Conservation (phyloP, 2,888 invertebrate genomes). For the Omphaloscelis lunosa region DNA sequence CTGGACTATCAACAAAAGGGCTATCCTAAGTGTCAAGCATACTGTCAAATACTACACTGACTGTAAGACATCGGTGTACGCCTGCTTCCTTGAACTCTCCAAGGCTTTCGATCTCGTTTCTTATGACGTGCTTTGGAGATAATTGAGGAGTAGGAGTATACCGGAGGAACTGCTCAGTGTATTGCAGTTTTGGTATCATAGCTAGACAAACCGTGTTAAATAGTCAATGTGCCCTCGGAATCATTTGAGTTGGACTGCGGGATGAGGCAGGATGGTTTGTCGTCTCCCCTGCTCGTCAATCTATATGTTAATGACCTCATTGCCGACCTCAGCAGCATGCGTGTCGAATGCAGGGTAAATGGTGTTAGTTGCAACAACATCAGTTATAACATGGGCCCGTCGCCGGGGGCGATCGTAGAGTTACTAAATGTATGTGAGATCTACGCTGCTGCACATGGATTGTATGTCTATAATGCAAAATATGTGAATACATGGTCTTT, state of each 20-base stretch:
- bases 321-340: not conserved
- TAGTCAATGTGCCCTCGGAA: not conserved
- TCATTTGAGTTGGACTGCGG: not conserved
- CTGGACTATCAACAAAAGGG: too few species aligned
- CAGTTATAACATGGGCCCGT: not conserved
- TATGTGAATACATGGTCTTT: too few species aligned
- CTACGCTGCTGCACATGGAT: not conserved
- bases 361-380: not conserved
- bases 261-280: not conserved
- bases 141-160: not conserved
- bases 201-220: not conserved
- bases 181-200: not conserved
- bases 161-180: not conserved
- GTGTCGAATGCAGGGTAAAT: not conserved
- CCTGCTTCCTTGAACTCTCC: slow-evolving; percentile 9
- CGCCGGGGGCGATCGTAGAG: not conserved
- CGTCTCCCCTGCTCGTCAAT: not conserved
- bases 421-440: not conserved
- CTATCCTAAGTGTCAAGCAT: too few species aligned
- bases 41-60: too few species aligned
- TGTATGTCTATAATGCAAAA: too few species aligned
- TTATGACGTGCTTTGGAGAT: not conserved
- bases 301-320: not conserved
- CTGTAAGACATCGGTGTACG: not conserved
- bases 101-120: not conserved